Base-by-base conservation (phyloP, 2,888 invertebrate genomes). In the Oxyscelio sp. region DNA sequence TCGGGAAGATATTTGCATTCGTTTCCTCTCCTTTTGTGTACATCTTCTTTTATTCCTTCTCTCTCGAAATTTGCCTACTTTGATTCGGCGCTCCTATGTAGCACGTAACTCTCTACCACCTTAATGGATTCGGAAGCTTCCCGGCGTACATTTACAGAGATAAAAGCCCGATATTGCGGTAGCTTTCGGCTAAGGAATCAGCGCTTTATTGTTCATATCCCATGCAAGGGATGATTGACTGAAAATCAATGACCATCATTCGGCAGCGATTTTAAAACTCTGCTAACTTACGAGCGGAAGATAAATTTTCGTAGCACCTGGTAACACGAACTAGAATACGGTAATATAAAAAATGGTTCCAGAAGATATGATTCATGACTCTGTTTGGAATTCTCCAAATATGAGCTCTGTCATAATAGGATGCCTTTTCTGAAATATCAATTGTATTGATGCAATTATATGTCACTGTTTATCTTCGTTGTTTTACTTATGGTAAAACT, bases 151-250 rank as follows among this genome's bases (percentile, higher is more conserved):
- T 73, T 22, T 59, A 59, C 11, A 11, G 34, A 21, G 27, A 45
- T 48, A 70, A 48, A 48, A 70, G 58, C 70, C 34, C 48, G 40
- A 56, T 19, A 43, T 31, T 48, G 31, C 17, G 21, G 34, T 11
- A 34, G 5, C 34, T 34, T 9, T 34, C 34, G 34, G 34, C 9
- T 11, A 34, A 34, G 11, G 34, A 34, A 34, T 78, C 54, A 4
- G 63, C 38, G 54, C 22, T 70, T 78, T 70, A 78, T 78, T 70
- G 54, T 78, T 78, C 70, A 70, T 78, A 78, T 70, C 54, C 19
- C 24, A 5, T 24, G 34, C 4, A 21, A 9, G 13, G 15, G 21
- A 56, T 78, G 63, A 78, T 63, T 78, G 78, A 78, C 78, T 63
- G 78, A 31, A 63, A 78, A 78, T 78, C 70, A 56, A 78, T 78